Evolutionary conservation across 2,113 vertebrate species (phyloP).

Genomic region (Zeus faber): DNA sequence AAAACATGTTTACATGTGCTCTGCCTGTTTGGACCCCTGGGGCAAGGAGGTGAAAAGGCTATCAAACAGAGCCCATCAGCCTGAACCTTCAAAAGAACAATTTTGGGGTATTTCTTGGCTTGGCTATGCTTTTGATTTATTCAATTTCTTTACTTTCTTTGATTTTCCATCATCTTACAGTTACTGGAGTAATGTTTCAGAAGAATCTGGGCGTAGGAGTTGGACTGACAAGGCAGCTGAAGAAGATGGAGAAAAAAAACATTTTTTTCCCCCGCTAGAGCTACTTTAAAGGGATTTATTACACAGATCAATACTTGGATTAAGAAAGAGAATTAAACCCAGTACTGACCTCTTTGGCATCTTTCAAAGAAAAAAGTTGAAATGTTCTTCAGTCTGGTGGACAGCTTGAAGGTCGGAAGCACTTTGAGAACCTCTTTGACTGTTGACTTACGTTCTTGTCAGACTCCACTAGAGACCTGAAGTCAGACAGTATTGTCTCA

Average conservation of each 20-base stretch:
- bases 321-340: slow-evolving; percentile 46
- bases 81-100: slow-evolving; percentile 48
- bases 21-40: slow-evolving; percentile 44
- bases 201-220: slow-evolving; percentile 15
- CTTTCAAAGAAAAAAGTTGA: slow-evolving; percentile 38
- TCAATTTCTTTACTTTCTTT: slow-evolving; percentile 37
- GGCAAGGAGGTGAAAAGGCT: slow-evolving; percentile 70
- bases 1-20: slow-evolving; percentile 77
- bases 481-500: no score
- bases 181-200: slow-evolving; percentile 18
- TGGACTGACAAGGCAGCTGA: slow-evolving; percentile 24
- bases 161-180: slow-evolving; percentile 7
- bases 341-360: slow-evolving; percentile 45
- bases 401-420: no score
- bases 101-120: slow-evolving; percentile 24
- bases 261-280: slow-evolving; percentile 34
- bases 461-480: no score
- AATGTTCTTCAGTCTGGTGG: slow-evolving; percentile 26
- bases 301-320: slow-evolving; percentile 51
- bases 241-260: slow-evolving; percentile 30
- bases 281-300: slow-evolving; percentile 54
- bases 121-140: slow-evolving; percentile 40
- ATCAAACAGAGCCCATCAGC: slow-evolving; percentile 56
- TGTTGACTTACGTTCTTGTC: no score
- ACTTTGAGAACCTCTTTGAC: no score